Percentiles rank a stretch among this genome's conserved stretches.
Conservation (phyloP, 2,113 vertebrate species). For the Aldabrachelys gigantea region DNA sequence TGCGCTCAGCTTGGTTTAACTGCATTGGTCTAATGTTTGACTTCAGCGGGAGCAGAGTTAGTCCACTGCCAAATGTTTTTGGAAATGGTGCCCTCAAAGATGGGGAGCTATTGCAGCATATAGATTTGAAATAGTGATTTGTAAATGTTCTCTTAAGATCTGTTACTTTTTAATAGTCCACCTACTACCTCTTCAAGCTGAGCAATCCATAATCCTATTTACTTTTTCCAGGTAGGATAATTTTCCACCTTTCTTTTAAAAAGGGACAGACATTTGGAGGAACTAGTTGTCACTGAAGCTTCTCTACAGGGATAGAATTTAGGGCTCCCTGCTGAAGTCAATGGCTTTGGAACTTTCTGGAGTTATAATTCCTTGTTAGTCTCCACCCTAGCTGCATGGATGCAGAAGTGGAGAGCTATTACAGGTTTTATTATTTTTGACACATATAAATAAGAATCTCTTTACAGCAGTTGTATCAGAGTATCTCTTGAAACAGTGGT, state of each 20-base stretch:
- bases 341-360: neutral
- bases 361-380: accelerated
- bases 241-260: neutral
- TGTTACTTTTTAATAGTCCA: neutral
- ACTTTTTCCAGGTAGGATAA: neutral
- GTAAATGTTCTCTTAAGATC: neutral
- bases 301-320: neutral
- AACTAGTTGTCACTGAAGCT: neutral
- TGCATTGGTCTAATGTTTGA: neutral
- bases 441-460: neutral
- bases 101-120: neutral
- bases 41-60: neutral
- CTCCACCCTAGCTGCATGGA: neutral
- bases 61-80: neutral
- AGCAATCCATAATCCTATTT: neutral
- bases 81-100: neutral
- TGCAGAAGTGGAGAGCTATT: neutral
- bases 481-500: neutral
- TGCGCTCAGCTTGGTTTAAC: neutral
- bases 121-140: neutral
- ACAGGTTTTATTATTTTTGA: neutral
- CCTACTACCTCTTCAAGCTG: neutral
- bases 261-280: neutral
- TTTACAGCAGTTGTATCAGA: neutral
- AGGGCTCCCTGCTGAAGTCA: neutral